phyloP scores from a whole-genome alignment of 64 coral and sea anemone species.

The Cladopsammia gracilis region DNA sequence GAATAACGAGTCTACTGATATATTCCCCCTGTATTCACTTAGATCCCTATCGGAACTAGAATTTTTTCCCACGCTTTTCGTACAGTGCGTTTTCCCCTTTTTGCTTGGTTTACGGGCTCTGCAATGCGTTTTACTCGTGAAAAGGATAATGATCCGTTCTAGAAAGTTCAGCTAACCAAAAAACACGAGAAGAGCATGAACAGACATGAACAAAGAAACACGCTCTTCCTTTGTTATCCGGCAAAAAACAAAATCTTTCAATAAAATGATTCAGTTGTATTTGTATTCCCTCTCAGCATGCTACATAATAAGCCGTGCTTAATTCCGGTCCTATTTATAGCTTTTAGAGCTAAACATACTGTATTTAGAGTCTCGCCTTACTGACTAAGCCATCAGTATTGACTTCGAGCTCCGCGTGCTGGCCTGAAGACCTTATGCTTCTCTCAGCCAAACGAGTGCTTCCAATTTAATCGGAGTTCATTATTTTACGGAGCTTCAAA shows the following conservation, averaged over 20 bases:
- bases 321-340: not conserved
- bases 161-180: too few relatives aligned
- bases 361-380: not conserved
- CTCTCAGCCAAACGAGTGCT: not conserved
- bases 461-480: not conserved
- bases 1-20: too few relatives aligned
- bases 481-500: not conserved
- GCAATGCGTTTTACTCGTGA: too few relatives aligned
- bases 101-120: too few relatives aligned
- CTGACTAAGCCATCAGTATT: not conserved
- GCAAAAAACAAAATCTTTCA: not conserved
- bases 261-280: not conserved
- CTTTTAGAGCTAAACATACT: not conserved
- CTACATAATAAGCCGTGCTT: not conserved
- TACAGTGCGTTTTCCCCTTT: too few relatives aligned
- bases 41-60: too few relatives aligned
- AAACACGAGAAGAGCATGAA: not conserved
- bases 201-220: not conserved
- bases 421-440: too few relatives aligned
- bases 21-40: too few relatives aligned
- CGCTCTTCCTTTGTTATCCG: not conserved
- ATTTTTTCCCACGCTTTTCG: too few relatives aligned
- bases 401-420: not conserved
- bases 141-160: too few relatives aligned
- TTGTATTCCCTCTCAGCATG: not conserved